These are phyloP conservation scores for Athene noctua DNA, from an alignment of 2,113 vertebrate genomes.

Conservation along the genomic window DNA sequence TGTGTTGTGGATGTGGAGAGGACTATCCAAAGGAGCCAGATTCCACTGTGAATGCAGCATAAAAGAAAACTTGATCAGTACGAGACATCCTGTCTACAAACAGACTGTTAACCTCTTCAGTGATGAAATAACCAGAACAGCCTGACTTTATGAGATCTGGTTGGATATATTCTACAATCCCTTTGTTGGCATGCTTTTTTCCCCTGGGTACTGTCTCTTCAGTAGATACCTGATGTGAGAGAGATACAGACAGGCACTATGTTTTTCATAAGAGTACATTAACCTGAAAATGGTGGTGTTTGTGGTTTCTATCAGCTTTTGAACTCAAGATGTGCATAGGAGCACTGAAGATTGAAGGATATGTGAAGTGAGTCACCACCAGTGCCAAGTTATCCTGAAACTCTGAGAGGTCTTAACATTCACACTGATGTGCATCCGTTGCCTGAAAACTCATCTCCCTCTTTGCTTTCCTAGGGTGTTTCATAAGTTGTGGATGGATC, in stretches of 20 bases:
- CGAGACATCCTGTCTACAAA: neutral
- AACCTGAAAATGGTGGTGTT: neutral
- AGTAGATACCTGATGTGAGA: neutral
- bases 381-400: neutral
- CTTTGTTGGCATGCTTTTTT: neutral
- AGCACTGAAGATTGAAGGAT: neutral
- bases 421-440: neutral
- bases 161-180: neutral
- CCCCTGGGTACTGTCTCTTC: neutral
- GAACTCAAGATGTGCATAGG: accelerated
- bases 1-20: neutral
- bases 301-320: neutral
- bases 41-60: neutral
- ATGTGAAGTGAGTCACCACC: neutral
- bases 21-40: neutral
- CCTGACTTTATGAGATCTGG: neutral
- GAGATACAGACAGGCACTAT: neutral
- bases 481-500: accelerated
- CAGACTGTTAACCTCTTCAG: neutral
- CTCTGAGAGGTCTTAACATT: neutral
- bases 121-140: neutral
- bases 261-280: neutral
- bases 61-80: neutral
- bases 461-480: neutral
- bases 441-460: neutral